Base-by-base conservation (phyloP, 2,888 invertebrate species). In the Drepana falcataria region DNA sequence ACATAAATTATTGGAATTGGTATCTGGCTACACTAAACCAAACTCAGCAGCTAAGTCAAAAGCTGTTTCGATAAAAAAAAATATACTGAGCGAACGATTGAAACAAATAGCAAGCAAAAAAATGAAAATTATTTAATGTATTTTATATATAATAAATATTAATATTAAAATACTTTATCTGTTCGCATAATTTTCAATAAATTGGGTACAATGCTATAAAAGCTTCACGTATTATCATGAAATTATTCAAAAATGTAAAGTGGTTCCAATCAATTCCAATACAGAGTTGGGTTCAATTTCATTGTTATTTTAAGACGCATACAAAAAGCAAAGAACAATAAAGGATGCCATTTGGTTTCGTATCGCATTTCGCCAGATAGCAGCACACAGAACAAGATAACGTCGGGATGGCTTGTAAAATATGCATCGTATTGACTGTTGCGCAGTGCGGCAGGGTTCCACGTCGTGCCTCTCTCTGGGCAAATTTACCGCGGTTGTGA, bases 381-480 rank as follows among this genome's bases (percentile, higher is more conserved):
- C 6, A 21, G 47, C 48, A 35, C 33, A 53, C 48, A 48, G 62
- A 70, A 69, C 65, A 70, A 64, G 73, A 68, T 68, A 68, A 66
- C 60, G 63, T 63, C 67, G 69, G 79, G 73, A 74, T 65, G 70
- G 73, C 80, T 82, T 80, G 83, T 90, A 83, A 90, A 90, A 88
- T 89, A 89, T 90, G 88, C 89, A 89, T 74, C 69, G 81, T 82
- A 83, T 87, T 79, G 86, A 83, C 78, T 82, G 73, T 76, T 79
- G 77, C 80, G 79, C 79, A 79, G 62, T 80, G 69, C 78, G 77
- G 78, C 61, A 77, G 88, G 69, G 74, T 74, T 71, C 76, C 72
- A 74, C 64, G 69, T 70, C 79, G 21, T 79, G 72, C 71, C 76
- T 65, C 65, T 61, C 66, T 56, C 58, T 61, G 69, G 71, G 69